phyloP scores from a whole-genome alignment of 2,113 vertebrate genomes.

The Callithrix jacchus region DNA sequence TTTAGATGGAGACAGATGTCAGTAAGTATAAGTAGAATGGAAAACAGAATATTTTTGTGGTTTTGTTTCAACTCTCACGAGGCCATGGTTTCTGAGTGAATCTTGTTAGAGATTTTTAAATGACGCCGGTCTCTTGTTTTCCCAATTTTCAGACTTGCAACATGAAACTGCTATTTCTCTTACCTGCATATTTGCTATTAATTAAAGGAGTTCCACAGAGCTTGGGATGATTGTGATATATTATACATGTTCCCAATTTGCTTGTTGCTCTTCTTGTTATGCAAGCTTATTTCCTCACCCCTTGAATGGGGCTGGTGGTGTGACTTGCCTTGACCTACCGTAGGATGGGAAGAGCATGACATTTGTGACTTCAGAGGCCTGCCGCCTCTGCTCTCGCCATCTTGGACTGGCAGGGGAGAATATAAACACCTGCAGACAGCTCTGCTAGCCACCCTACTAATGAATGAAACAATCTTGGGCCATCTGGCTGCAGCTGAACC shows the following conservation, averaged over 20 bases:
- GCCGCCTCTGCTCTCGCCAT: background rate
- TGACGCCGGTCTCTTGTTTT: background rate
- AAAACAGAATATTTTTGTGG: background rate
- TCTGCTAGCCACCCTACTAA: too few relatives aligned
- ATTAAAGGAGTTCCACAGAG: background rate
- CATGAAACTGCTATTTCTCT: background rate
- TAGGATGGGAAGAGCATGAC: background rate
- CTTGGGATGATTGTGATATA: background rate
- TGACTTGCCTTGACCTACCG: background rate
- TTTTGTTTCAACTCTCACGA: background rate
- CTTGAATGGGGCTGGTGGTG: background rate
- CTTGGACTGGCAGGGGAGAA: background rate
- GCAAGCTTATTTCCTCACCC: background rate
- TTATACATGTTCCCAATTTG: background rate
- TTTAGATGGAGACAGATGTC: background rate
- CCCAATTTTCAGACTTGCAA: background rate
- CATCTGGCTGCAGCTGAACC: rapidly evolving
- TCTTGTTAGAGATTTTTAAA: background rate
- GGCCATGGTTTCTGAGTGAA: background rate
- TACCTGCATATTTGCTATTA: background rate
- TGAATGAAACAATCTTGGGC: background rate
- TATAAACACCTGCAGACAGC: rapidly evolving
- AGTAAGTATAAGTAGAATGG: background rate
- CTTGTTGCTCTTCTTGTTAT: background rate
- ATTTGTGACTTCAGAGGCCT: background rate